A percentile compares a stretch with the other conserved stretches of the same genome.
These are phyloP conservation scores for Syngnathus scovelli DNA, from an alignment of 2,113 vertebrate species.

Conservation along the genomic window DNA sequence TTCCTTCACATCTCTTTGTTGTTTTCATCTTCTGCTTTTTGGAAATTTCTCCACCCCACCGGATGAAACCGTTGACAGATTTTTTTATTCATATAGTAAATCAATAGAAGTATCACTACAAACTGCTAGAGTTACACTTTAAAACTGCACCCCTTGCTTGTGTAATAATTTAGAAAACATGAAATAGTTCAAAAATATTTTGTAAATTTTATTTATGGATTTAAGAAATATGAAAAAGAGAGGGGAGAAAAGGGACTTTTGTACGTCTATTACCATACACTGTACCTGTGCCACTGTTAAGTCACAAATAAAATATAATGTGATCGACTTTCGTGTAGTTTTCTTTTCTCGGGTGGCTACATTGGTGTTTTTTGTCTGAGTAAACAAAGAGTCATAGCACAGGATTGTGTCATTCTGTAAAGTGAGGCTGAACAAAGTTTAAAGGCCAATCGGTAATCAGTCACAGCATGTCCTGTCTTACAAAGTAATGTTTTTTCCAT, in stretches of 20 bases:
- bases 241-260: conserved; percentile 59
- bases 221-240: conserved; percentile 49
- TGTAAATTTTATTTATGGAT: conserved; percentile 71
- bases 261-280: conserved; percentile 57
- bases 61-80: conserved; percentile 23
- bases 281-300: conserved; percentile 63
- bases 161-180: conserved; percentile 40
- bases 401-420: conserved; percentile 31
- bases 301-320: conserved; percentile 68
- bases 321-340: conserved; percentile 20
- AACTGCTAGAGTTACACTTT: conserved; percentile 50
- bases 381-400: conserved; percentile 1
- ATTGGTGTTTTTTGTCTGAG: background rate
- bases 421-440: conserved; percentile 25
- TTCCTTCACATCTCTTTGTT: background rate
- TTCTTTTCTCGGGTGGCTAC: background rate
- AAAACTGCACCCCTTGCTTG: conserved; percentile 47
- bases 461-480: conserved; percentile 12
- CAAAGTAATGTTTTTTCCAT: conserved; percentile 1
- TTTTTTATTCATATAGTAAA: conserved; percentile 36
- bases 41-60: conserved; percentile 44
- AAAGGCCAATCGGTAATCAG: conserved; percentile 25
- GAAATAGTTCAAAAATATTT: conserved; percentile 64
- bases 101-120: conserved; percentile 50
- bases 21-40: conserved; percentile 42